Conservation (phyloP, 2,888 invertebrate species). For the Syritta pipiens region DNA sequence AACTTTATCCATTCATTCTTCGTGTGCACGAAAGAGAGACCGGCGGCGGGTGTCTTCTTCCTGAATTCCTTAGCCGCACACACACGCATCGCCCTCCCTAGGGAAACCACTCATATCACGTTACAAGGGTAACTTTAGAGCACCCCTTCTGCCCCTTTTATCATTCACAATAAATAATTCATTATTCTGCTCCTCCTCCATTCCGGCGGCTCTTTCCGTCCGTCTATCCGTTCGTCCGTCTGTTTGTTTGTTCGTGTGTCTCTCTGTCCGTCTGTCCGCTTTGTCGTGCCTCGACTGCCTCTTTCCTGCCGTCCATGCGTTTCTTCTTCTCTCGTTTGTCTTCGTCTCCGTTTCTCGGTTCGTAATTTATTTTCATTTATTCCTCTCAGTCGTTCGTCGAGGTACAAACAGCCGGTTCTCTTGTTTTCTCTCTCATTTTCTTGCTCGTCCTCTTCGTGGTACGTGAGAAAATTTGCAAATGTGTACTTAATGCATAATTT, state of each 20-base stretch:
- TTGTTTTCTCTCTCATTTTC: neutral
- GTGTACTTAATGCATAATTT: conserved; percentile 43
- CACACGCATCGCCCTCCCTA: conserved; percentile 25
- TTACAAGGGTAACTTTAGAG: conserved; percentile 34
- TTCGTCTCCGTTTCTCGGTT: conserved; percentile 4
- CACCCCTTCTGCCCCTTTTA: conserved; percentile 10
- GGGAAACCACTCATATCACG: conserved; percentile 45
- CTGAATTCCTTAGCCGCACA: conserved; percentile 41
- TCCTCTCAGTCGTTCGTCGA: neutral
- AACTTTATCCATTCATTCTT: conserved; percentile 56
- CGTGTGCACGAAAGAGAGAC: neutral
- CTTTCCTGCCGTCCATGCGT: neutral
- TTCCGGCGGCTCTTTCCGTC: conserved; percentile 16
- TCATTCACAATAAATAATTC: conserved; percentile 64
- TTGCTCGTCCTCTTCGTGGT: conserved; percentile 7
- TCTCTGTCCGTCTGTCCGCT: neutral
- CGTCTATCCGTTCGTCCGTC: neutral
- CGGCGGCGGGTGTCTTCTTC: conserved; percentile 8
- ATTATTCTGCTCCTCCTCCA: conserved; percentile 45
- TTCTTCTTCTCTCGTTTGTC: neutral
- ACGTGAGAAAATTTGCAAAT: conserved; percentile 67
- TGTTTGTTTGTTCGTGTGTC: conserved; percentile 17
- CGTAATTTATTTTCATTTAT: conserved; percentile 56
- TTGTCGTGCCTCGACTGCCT: neutral
- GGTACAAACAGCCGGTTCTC: neutral